Evolutionary conservation across 1,140 invertebrate species (phyloP).

Genomic region (Lepidostoma basale): DNA sequence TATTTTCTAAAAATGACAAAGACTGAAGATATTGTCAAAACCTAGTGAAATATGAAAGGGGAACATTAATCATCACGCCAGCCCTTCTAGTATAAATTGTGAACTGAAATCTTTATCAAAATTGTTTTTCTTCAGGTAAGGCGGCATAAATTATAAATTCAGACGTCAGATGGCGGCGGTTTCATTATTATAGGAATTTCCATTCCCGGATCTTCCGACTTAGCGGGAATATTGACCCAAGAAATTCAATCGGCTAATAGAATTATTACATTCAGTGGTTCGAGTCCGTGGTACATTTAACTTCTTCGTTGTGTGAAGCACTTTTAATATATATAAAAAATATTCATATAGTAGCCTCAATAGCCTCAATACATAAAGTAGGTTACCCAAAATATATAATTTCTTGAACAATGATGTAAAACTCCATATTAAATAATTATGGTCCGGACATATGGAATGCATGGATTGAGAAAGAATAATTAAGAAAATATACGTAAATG

Average conservation of each 20-base stretch:
- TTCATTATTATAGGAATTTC: conserved; percentile 24
- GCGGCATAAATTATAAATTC: conserved; percentile 23
- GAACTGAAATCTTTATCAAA: conserved; percentile 20
- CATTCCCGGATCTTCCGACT: background rate
- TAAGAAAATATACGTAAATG: too few relatives aligned
- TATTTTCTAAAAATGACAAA: conserved; percentile 15
- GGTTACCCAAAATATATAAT: too few relatives aligned
- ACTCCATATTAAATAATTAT: too few relatives aligned
- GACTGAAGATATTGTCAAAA: conserved; percentile 17
- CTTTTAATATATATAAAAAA: too few relatives aligned
- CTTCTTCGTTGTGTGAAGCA: too few relatives aligned
- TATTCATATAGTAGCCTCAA: too few relatives aligned
- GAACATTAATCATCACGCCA: conserved; percentile 18
- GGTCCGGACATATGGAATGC: too few relatives aligned
- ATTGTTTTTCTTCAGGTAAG: conserved; percentile 24
- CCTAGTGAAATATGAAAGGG: conserved; percentile 19
- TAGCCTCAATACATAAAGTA: too few relatives aligned
- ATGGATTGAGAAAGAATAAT: too few relatives aligned
- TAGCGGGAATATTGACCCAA: conserved; percentile 15
- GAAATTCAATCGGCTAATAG: conserved; percentile 26
- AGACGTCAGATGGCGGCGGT: conserved; percentile 21
- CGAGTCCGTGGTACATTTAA: background rate
- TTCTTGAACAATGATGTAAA: too few relatives aligned
- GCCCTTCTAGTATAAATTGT: conserved; percentile 19
- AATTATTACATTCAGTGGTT: conserved; percentile 18